Evolutionary conservation across 1,140 invertebrate genomes (phyloP).

Genomic region (Oscheius sp.): DNA sequence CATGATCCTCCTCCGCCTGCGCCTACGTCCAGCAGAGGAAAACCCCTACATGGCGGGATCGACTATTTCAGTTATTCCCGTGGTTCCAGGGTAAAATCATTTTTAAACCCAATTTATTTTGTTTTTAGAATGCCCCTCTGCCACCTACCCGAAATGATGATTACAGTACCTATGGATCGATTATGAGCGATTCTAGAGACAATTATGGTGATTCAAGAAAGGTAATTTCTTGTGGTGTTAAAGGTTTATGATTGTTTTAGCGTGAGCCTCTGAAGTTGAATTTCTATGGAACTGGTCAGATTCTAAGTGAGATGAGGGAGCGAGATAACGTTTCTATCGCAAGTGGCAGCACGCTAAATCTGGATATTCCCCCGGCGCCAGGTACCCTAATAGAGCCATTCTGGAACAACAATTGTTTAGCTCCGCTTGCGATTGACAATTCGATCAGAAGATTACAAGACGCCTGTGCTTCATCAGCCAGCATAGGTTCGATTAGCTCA

Average conservation of each 20-base stretch:
- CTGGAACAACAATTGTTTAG: constrained; percentile 17
- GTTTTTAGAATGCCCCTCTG: constrained; percentile 9
- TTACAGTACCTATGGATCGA: not conserved
- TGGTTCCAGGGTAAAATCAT: constrained; percentile 5
- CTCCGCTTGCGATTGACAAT: constrained; percentile 19
- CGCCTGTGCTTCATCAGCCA: constrained; percentile 72
- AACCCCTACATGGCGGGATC: constrained; percentile 38
- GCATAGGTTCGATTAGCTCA: constrained; percentile 68
- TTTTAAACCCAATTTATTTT: constrained; percentile 29
- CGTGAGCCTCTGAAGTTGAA: constrained; percentile 15
- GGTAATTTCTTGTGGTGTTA: not conserved
- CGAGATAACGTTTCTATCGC: not conserved
- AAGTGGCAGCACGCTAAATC: not conserved
- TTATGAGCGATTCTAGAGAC: not conserved
- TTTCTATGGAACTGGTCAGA: constrained; percentile 22
- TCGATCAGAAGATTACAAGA: constrained; percentile 23
- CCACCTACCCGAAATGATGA: not conserved
- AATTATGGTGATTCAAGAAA: not conserved
- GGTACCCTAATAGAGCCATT: constrained; percentile 19
- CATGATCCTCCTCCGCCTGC: constrained; percentile 36
- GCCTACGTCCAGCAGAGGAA: constrained; percentile 19
- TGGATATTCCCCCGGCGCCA: constrained; percentile 24
- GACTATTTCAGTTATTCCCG: constrained; percentile 36
- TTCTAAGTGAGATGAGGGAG: constrained; percentile 20
- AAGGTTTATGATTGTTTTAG: not conserved